Percentiles rank a stretch among this genome's conserved stretches.
phyloP scores from a whole-genome alignment of 2,888 invertebrate genomes.

The Coremacera marginata region DNA sequence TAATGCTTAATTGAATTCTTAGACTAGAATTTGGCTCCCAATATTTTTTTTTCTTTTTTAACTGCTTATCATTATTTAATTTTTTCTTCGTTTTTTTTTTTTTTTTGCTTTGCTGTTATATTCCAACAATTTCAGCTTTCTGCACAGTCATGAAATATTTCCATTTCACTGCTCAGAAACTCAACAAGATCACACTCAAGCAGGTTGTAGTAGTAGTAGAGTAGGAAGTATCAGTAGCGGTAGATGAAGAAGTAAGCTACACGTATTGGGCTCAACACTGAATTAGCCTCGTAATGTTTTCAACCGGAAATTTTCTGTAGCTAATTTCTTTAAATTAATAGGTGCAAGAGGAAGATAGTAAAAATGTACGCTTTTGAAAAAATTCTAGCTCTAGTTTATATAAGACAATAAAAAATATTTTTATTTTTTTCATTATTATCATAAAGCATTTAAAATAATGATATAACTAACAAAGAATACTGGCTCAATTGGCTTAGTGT shows the following conservation, averaged over 20 bases:
- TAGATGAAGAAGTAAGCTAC: not conserved
- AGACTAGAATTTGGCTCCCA: not conserved
- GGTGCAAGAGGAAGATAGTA: not conserved
- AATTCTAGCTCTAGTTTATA: no score
- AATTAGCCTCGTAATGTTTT: constrained; percentile 29
- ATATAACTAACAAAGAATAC: no score
- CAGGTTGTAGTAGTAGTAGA: no score
- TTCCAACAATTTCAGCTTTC: not conserved
- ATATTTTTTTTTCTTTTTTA: not conserved
- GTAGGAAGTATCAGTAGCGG: no score
- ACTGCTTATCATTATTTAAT: not conserved
- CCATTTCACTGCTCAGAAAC: not conserved
- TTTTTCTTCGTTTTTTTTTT: no score
- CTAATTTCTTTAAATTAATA: constrained; percentile 14
- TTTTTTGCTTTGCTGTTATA: not conserved
- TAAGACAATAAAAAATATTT: no score
- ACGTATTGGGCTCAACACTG: constrained; percentile 2
- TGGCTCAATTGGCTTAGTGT: no score
- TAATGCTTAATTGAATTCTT: not conserved
- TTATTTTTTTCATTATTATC: no score
- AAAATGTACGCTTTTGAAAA: no score
- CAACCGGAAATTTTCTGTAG: constrained; percentile 24
- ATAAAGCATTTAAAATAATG: no score
- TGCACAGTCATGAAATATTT: constrained; percentile 24
- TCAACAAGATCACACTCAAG: constrained; percentile 2